Percentiles rank a stretch among this genome's conserved stretches.
phyloP scores from a whole-genome alignment of 1,140 invertebrate species.

The Hirudo medicinalis region DNA sequence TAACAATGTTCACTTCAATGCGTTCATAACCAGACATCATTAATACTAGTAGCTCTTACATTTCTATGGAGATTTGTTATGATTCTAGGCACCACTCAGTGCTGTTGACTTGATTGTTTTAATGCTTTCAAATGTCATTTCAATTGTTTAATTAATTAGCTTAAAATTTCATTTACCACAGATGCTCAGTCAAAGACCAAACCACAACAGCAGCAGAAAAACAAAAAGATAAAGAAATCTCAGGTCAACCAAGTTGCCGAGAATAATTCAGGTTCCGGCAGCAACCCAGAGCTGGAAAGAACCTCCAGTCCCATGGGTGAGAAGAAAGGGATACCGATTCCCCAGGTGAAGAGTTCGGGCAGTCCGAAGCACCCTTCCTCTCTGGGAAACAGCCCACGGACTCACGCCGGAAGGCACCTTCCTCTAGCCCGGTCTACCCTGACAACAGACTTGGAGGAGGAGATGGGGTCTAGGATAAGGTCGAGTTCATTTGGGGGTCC shows the following conservation, averaged over 20 bases:
- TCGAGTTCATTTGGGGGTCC: not conserved
- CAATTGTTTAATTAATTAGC: not conserved
- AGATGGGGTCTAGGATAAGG: not conserved
- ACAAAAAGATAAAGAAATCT: not conserved
- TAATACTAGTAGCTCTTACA: not conserved
- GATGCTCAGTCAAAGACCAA: not conserved
- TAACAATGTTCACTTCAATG: not conserved
- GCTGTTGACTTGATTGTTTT: too few relatives aligned
- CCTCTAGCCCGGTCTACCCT: not conserved
- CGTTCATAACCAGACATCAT: too few relatives aligned
- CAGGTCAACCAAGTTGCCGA: not conserved
- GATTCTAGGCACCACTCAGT: too few relatives aligned
- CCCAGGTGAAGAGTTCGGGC: not conserved
- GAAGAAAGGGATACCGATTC: not conserved
- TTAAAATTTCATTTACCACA: constrained; percentile 1
- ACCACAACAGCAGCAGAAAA: constrained; percentile 4
- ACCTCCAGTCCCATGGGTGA: not conserved
- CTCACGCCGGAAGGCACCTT: not conserved
- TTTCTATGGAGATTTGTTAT: not conserved
- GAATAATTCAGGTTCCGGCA: not conserved
- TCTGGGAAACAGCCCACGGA: not conserved
- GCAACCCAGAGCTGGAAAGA: not conserved
- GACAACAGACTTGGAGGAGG: not conserved
- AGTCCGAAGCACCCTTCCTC: not conserved
- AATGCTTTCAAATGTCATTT: too few relatives aligned